Conservation (phyloP, 2,113 vertebrate genomes). For the Rhabdornis inornatus region DNA sequence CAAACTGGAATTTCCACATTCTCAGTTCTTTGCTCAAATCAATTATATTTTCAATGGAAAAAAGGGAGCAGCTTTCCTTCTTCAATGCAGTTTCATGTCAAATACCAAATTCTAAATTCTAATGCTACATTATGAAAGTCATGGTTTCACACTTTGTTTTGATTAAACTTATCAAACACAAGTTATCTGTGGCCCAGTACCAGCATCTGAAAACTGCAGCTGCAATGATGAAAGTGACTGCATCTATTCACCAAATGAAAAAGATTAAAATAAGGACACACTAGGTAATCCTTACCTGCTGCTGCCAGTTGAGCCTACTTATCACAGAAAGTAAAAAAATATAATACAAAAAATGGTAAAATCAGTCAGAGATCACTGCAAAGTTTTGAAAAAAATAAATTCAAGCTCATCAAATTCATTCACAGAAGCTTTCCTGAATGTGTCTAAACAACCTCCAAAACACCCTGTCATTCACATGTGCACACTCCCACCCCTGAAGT, state of each 20-base stretch:
- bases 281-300: neutral
- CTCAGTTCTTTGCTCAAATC: neutral
- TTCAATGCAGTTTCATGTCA: neutral
- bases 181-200: neutral
- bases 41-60: neutral
- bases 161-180: neutral
- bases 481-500: neutral
- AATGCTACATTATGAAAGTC: neutral
- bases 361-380: neutral
- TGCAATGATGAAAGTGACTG: neutral
- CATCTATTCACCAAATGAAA: neutral
- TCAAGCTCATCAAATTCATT: neutral
- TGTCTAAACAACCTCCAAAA: neutral
- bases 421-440: neutral
- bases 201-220: neutral
- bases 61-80: neutral
- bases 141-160: neutral
- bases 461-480: neutral
- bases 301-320: neutral
- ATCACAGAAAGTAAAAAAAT: neutral
- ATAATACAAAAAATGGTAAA: neutral
- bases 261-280: neutral
- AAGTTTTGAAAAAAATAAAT: neutral
- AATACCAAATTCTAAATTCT: neutral
- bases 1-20: neutral